phyloP scores from a whole-genome alignment of 2,113 vertebrate genomes.

The Carassius gibelio region DNA sequence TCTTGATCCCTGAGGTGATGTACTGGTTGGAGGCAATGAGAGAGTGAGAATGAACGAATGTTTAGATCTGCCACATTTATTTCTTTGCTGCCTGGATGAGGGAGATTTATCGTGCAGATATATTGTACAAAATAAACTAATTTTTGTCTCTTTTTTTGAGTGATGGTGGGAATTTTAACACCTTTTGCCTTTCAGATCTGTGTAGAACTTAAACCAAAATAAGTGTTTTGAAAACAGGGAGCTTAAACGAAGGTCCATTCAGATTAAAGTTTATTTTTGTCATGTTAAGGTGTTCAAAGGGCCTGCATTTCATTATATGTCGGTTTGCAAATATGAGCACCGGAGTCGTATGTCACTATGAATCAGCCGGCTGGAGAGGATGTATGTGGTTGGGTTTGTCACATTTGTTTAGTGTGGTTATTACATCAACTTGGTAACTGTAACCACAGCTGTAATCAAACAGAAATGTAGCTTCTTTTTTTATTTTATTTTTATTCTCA shows the following conservation, averaged over 20 bases:
- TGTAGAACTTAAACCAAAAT: slow-evolving; percentile 19
- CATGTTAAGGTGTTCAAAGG: background rate
- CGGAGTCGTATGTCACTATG: background rate
- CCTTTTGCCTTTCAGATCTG: slow-evolving; percentile 4
- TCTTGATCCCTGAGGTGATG: background rate
- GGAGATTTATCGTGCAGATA: background rate
- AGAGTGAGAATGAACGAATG: background rate
- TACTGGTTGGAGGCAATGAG: background rate
- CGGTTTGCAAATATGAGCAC: background rate
- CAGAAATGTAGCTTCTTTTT: background rate
- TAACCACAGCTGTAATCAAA: background rate
- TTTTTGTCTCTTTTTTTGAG: background rate
- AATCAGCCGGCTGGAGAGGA: slow-evolving; percentile 12
- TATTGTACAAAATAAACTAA: background rate
- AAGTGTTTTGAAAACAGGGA: background rate
- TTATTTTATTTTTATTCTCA: background rate
- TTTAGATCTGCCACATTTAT: background rate
- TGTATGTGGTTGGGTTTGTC: slow-evolving; percentile 13
- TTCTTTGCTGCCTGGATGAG: background rate
- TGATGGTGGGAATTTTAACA: background rate
- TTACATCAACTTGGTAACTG: background rate
- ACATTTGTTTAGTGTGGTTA: slow-evolving; percentile 14
- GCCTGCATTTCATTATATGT: background rate
- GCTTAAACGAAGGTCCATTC: background rate
- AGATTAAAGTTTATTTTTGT: background rate